phyloP scores from a whole-genome alignment of 37 sponge, comb jelly and placozoan species.

The Spongilla lacustris region DNA sequence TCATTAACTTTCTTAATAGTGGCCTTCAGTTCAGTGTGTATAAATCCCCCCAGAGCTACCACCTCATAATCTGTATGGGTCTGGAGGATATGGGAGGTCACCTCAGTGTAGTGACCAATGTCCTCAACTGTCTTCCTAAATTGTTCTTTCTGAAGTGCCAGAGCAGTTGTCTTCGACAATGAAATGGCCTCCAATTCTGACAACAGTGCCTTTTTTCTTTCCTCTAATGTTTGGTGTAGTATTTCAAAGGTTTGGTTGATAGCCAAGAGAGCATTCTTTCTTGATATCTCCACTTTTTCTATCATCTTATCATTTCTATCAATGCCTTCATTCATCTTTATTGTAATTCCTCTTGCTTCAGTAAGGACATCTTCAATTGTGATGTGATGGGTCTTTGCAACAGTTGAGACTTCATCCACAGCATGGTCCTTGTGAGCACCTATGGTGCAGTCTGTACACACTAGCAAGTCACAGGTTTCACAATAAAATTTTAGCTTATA shows the following conservation, averaged over 20 bases:
- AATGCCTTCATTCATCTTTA: slow-evolving; percentile 30
- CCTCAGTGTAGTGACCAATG: background rate
- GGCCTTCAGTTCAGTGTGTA: too few species aligned
- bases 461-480: slow-evolving; percentile 7
- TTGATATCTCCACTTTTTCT: background rate
- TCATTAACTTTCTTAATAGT: too few species aligned
- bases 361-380: background rate
- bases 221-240: slow-evolving; percentile 11
- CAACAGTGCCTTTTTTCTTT: slow-evolving; percentile 4
- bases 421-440: slow-evolving; percentile 19
- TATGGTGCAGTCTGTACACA: slow-evolving; percentile 49
- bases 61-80: too few species aligned
- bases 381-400: slow-evolving; percentile 7
- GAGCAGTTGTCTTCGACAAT: slow-evolving; percentile 24
- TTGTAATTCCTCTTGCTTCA: background rate
- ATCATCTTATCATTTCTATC: slow-evolving; percentile 7
- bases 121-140: slow-evolving; percentile 12
- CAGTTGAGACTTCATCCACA: background rate
- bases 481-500: slow-evolving; percentile 45
- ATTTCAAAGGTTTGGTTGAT: slow-evolving; percentile 17
- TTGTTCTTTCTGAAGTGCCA: slow-evolving; percentile 30
- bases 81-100: too few species aligned
- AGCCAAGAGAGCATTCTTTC: slow-evolving; percentile 15
- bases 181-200: slow-evolving; percentile 14
- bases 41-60: too few species aligned